Base-by-base conservation (phyloP, 2,888 invertebrate species). In the Hydrotaea diabolus region DNA sequence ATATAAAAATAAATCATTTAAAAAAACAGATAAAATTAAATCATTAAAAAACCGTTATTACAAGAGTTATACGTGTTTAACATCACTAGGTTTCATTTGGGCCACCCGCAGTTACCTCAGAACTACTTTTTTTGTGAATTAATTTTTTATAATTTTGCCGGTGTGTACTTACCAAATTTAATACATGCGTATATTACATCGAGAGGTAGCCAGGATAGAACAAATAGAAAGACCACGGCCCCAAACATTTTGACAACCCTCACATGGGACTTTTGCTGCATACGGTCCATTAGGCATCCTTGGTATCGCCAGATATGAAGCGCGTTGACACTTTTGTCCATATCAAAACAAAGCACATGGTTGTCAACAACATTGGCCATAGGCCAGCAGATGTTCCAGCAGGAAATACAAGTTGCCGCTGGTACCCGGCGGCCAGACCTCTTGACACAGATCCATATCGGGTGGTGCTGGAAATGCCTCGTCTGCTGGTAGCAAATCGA, bases 231-330 rank as follows among this genome's bases (percentile, higher is more conserved):
- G 21, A 98, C 97, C 46, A 98, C 98, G 19, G 96, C 97, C 0
- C 98, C 96, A 82, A 98, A 93, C 98, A 98, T 98, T 93, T 98
- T 98, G 23, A 98, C 96, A 59, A 98, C 98, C 92, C 98, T 98
- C 53, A 98, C 96, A 93, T 98, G 98, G 59, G 98, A 98, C 92
- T 97, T 97, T 89, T 98, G 97, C 91, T 97, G 97, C 95, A 98
- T 96, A 87, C 96, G 94, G 91, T 97, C 97, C 96, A 97, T 96
- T 90, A 97, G 4, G 96, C 97, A 89, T 97, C 97, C 92, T 97
- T 97, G 15, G 97, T 96, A 90, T 98, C 97, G 0, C 97, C 96
- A 0, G 98, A 98, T 87, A 98, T 98, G 86, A 96, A 94, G 49
- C 98, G 94, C 86, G 96, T 95, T 94, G 96, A 97, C 8, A 98